Percentiles rank a stretch among this genome's conserved stretches.
Conservation (phyloP, 1,140 invertebrate species). For the Palaemon carinicauda region DNA sequence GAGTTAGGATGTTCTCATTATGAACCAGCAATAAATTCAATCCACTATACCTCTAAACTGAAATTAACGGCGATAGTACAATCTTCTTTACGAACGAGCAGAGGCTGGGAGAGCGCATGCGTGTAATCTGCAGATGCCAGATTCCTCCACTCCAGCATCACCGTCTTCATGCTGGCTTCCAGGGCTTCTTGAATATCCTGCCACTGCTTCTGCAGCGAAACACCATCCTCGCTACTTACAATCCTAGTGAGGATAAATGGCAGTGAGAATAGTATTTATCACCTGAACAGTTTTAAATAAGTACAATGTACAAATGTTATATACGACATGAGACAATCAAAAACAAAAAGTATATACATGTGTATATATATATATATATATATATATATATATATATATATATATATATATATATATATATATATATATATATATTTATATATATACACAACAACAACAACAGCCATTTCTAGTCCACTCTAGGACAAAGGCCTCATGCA, state of each 20-base stretch:
- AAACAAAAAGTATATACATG: background rate
- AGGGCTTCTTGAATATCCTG: slow-evolving; percentile 12
- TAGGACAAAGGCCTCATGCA: too few relatives aligned
- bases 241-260: background rate
- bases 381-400: slow-evolving; percentile 18
- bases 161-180: slow-evolving; percentile 9
- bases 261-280: background rate
- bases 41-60: slow-evolving; percentile 32
- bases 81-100: slow-evolving; percentile 15
- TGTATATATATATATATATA: background rate
- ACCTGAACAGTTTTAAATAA: too few relatives aligned
- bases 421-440: background rate
- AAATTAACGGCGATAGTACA: slow-evolving; percentile 45
- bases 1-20: too few relatives aligned
- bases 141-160: slow-evolving; percentile 27
- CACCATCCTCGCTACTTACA: slow-evolving; percentile 26
- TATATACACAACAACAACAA: too few relatives aligned
- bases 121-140: slow-evolving; percentile 36
- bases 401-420: background rate
- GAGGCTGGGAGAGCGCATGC: slow-evolving; percentile 12
- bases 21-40: too few relatives aligned
- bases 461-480: too few relatives aligned
- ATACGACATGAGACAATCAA: background rate
- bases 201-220: slow-evolving; percentile 32
- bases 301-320: background rate